Percentiles rank a stretch among this genome's conserved stretches.
Evolutionary conservation across 2,888 invertebrate species (phyloP).

Genomic region (Tachystola acroxantha): DNA sequence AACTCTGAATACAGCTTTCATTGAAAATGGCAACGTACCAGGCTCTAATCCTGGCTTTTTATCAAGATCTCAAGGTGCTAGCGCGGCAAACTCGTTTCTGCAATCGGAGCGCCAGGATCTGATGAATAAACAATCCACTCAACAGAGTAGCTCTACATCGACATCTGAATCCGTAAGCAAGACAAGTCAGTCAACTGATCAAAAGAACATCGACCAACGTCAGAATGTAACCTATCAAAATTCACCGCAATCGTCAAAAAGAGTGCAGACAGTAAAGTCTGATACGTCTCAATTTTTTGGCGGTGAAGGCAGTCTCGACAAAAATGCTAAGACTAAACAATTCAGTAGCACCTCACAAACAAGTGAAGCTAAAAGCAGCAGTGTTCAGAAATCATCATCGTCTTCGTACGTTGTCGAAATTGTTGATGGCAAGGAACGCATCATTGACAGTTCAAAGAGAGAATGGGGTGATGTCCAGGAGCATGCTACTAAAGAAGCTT

Average conservation of each 20-base stretch:
- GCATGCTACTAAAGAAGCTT: conserved; percentile 68
- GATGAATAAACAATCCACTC: conserved; percentile 38
- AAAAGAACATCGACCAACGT: conserved; percentile 42
- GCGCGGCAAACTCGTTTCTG: conserved; percentile 58
- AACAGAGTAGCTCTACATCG: conserved; percentile 21
- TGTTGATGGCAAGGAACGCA: conserved; percentile 80
- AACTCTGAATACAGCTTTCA: conserved; percentile 65
- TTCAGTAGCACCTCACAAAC: conserved; percentile 58
- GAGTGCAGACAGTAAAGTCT: conserved; percentile 45
- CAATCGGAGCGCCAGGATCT: conserved; percentile 63
- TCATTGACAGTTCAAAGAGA: conserved; percentile 77
- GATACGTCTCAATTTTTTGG: conserved; percentile 59
- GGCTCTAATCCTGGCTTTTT: conserved; percentile 39
- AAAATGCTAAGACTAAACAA: conserved; percentile 48
- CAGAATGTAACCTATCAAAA: conserved; percentile 46
- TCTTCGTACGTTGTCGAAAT: conserved; percentile 82
- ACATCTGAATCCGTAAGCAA: conserved; percentile 24
- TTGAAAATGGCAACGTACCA: conserved; percentile 42
- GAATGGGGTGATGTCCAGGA: conserved; percentile 76
- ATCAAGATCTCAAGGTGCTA: conserved; percentile 52
- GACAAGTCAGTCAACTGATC: conserved; percentile 27
- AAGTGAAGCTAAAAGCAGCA: conserved; percentile 75
- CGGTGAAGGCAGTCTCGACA: conserved; percentile 53
- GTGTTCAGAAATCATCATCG: conserved; percentile 78
- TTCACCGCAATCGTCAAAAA: conserved; percentile 42